Evolutionary conservation across 2,888 invertebrate species (phyloP).

Genomic region (Argyresthia albistria): DNA sequence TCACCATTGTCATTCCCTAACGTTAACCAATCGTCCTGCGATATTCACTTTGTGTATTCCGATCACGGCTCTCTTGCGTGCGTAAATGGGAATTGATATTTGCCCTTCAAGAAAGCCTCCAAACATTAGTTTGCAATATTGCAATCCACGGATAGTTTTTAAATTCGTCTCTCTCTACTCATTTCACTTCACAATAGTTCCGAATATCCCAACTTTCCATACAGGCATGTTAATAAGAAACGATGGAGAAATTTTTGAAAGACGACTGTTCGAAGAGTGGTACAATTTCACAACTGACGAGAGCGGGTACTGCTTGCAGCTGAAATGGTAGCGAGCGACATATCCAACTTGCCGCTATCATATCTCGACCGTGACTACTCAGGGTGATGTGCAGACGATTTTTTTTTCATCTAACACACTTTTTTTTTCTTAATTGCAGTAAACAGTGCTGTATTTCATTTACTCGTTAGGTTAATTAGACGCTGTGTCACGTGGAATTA

Average conservation of each 20-base stretch:
- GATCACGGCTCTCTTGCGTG: constrained; percentile 41
- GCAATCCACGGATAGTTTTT: background rate
- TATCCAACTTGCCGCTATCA: constrained; percentile 8
- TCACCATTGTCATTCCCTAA: constrained; percentile 59
- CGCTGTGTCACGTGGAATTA: too few relatives aligned
- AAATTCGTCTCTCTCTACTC: background rate
- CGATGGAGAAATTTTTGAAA: constrained; percentile 5
- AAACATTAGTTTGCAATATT: background rate
- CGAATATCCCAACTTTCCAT: background rate
- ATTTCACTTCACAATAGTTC: background rate
- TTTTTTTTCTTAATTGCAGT: constrained; percentile 15
- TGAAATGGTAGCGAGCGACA: constrained; percentile 1
- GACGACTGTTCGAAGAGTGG: constrained; percentile 10
- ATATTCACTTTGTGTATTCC: constrained; percentile 42
- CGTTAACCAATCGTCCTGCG: constrained; percentile 38
- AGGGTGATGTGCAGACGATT: constrained; percentile 42
- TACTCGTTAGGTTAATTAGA: too few relatives aligned
- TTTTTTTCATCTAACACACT: constrained; percentile 39
- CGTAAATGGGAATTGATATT: constrained; percentile 34
- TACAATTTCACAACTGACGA: constrained; percentile 2
- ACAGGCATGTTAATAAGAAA: background rate
- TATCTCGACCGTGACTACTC: constrained; percentile 58
- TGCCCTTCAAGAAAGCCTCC: constrained; percentile 24
- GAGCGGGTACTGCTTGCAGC: background rate
- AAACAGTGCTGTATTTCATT: too few relatives aligned